Evolutionary conservation across 2,888 invertebrate genomes (phyloP).

Genomic region (Autographa pulchrina): DNA sequence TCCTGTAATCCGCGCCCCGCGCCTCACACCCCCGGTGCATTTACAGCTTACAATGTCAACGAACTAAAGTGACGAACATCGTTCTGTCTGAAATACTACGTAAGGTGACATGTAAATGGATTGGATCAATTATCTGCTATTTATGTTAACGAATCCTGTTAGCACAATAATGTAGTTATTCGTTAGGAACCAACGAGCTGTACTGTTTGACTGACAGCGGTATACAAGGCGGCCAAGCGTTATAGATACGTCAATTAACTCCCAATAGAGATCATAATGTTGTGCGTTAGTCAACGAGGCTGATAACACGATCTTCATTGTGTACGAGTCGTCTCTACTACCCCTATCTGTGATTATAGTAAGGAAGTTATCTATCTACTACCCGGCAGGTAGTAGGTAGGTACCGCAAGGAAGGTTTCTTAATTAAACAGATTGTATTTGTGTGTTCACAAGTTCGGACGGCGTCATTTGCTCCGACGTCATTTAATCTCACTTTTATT

Average conservation of each 20-base stretch:
- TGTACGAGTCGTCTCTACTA: not conserved
- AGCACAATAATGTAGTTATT: too few species aligned
- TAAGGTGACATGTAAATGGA: not conserved
- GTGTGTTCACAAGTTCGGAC: conserved; percentile 6
- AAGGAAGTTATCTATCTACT: not conserved
- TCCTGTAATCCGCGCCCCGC: not conserved
- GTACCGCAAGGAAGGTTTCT: not conserved
- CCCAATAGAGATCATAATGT: too few species aligned
- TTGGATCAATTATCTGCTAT: not conserved
- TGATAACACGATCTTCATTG: not conserved
- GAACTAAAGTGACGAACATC: not conserved
- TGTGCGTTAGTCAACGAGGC: too few species aligned
- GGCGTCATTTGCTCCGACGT: not conserved
- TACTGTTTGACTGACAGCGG: too few species aligned
- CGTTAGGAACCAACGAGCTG: too few species aligned
- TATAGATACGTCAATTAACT: too few species aligned
- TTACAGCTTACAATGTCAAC: conserved; percentile 5
- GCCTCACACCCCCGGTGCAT: not conserved
- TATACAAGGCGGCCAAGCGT: too few species aligned
- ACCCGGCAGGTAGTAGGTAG: not conserved
- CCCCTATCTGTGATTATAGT: not conserved
- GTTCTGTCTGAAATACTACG: not conserved
- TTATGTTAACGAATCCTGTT: not conserved
- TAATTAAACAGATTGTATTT: conserved; percentile 25
- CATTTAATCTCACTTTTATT: not conserved